phyloP scores from a whole-genome alignment of 2,797 vertebrate species.

The Pangasius macronema region DNA sequence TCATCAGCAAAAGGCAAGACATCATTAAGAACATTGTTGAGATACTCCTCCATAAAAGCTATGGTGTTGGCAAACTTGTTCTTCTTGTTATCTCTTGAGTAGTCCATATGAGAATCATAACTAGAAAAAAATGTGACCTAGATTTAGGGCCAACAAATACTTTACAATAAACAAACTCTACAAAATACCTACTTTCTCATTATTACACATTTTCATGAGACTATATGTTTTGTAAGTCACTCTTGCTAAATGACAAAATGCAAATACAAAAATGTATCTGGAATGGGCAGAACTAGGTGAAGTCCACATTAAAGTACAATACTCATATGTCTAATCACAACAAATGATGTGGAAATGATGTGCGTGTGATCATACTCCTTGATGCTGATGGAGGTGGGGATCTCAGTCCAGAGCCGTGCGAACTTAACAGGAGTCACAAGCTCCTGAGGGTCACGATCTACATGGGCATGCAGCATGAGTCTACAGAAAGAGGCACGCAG shows the following conservation, averaged over 20 bases:
- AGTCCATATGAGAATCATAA: conserved; percentile 95
- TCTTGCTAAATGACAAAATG: neutral
- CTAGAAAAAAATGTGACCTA: conserved; percentile 62
- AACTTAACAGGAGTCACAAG: conserved; percentile 94
- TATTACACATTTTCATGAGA: neutral
- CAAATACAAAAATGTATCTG: neutral
- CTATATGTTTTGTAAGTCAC: neutral
- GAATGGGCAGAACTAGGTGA: neutral
- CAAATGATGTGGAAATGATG: neutral
- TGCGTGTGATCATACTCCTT: conserved; percentile 83
- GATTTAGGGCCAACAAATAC: neutral
- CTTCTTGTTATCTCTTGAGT: conserved; percentile 94
- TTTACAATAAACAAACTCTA: neutral
- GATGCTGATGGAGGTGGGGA: conserved; percentile 93
- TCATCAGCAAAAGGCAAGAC: conserved; percentile 91
- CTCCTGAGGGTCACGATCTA: conserved; percentile 96
- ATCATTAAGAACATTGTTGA: conserved; percentile 92
- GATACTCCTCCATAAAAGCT: conserved; percentile 97
- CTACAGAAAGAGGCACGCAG: conserved; percentile 95
- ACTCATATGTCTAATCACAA: neutral
- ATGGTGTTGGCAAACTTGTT: conserved; percentile 96
- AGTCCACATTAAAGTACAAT: neutral
- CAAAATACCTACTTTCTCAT: neutral
- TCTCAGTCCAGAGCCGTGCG: conserved; percentile 95
- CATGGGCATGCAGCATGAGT: conserved; percentile 95